Evolutionary conservation across 2,888 invertebrate genomes (phyloP).

Genomic region (Cremastinae sp.): DNA sequence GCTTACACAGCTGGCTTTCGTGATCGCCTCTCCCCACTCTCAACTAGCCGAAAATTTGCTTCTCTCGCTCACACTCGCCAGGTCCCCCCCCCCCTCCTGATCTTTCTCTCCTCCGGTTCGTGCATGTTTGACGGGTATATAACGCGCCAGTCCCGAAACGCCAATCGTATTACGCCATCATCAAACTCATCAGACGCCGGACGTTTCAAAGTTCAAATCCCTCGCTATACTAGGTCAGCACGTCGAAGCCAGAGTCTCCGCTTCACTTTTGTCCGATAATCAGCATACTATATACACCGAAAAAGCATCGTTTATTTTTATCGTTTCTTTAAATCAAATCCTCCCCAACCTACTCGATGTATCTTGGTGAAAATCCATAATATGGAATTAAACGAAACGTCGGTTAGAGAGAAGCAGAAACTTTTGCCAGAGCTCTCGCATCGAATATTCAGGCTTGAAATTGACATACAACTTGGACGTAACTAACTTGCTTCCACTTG

Average conservation of each 20-base stretch:
- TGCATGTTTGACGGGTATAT: conserved; percentile 35
- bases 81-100: conserved; percentile 13
- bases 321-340: too few species aligned
- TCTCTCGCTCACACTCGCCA: too few species aligned
- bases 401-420: conserved; percentile 14
- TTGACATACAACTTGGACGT: conserved; percentile 27
- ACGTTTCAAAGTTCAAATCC: conserved; percentile 69
- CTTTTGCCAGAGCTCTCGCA: conserved; percentile 24
- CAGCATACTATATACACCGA: too few species aligned
- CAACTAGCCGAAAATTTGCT: conserved; percentile 12
- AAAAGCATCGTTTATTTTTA: too few species aligned
- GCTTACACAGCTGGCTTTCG: conserved; percentile 20
- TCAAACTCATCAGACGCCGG: conserved; percentile 73
- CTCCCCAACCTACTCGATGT: too few species aligned
- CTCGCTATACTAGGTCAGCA: background rate
- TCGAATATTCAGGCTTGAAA: conserved; percentile 29
- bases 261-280: too few species aligned
- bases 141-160: conserved; percentile 41
- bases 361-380: too few species aligned
- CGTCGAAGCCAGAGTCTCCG: too few species aligned
- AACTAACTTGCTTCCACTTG: conserved; percentile 24
- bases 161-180: conserved; percentile 71
- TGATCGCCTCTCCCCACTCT: conserved; percentile 37
- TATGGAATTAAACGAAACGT: background rate
- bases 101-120: conserved; percentile 30